A percentile compares a stretch with the other conserved stretches of the same genome.
Conservation (phyloP, 2,888 invertebrate species). For the Drosophila atripex region DNA sequence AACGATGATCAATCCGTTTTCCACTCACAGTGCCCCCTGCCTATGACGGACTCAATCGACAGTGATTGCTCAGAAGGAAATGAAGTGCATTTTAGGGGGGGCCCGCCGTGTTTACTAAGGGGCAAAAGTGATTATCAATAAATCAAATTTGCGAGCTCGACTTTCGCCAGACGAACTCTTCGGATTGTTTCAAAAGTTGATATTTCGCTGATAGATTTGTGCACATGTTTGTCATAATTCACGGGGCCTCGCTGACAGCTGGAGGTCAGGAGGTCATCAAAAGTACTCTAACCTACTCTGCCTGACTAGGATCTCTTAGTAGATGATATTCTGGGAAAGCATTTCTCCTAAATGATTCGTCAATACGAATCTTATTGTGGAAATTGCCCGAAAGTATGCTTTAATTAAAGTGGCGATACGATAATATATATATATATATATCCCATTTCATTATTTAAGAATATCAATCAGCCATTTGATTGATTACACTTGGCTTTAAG, state of each 20-base stretch:
- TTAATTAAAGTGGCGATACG: not conserved
- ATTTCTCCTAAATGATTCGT: not conserved
- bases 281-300: constrained; percentile 6
- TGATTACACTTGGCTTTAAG: not conserved
- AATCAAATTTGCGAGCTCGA: constrained; percentile 57
- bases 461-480: not conserved
- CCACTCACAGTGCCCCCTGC: constrained; percentile 11
- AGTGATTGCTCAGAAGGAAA: not conserved
- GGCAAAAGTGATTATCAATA: constrained; percentile 51
- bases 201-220: constrained; percentile 61
- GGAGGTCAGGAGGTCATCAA: constrained; percentile 44
- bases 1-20: constrained; percentile 46
- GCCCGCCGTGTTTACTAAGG: constrained; percentile 34
- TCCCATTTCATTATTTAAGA: not conserved
- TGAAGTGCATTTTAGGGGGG: not conserved
- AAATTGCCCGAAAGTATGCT: constrained; percentile 2
- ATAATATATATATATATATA: not conserved
- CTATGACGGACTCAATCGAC: not conserved
- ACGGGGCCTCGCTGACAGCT: constrained; percentile 58
- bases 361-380: not conserved
- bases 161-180: constrained; percentile 60
- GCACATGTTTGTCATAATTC: constrained; percentile 75
- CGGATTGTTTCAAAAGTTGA: constrained; percentile 44
- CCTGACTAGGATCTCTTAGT: not conserved
- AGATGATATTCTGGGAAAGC: constrained; percentile 3